These are phyloP conservation scores for Varecia variegata DNA, from an alignment of 2,797 vertebrate species.

Conservation along the genomic window DNA sequence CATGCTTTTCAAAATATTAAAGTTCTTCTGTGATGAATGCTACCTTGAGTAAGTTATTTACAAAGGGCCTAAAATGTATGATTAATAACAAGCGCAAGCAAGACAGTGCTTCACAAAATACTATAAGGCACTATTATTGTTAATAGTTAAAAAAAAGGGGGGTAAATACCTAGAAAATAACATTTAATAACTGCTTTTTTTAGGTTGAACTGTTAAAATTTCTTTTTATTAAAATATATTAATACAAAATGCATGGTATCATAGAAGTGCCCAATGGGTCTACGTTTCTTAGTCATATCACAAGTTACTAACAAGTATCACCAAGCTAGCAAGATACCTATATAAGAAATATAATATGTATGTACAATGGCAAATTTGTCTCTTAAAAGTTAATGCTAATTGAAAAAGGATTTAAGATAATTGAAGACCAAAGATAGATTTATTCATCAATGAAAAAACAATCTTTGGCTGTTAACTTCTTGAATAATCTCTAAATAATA, in stretches of 20 bases:
- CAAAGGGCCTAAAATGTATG: constrained; percentile 40
- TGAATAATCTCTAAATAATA: constrained; percentile 42
- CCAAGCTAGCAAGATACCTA: constrained; percentile 25
- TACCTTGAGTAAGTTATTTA: constrained; percentile 31
- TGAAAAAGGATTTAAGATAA: constrained; percentile 47
- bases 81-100: constrained; percentile 59
- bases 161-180: not conserved
- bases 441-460: constrained; percentile 11
- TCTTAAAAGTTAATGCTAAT: constrained; percentile 41
- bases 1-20: constrained; percentile 56
- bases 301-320: constrained; percentile 41
- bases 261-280: constrained; percentile 19
- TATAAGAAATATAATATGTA: not conserved
- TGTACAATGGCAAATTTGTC: constrained; percentile 28
- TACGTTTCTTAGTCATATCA: constrained; percentile 40
- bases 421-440: constrained; percentile 54
- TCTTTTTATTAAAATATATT: constrained; percentile 62
- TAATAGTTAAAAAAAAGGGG: constrained; percentile 6
- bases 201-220: constrained; percentile 12
- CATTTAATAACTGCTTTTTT: constrained; percentile 52
- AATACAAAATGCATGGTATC: constrained; percentile 66
- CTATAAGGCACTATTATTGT: not conserved
- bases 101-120: constrained; percentile 25
- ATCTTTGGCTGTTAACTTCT: not conserved
- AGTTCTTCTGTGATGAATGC: constrained; percentile 42